Percentiles rank a stretch among this genome's conserved stretches.
Conservation (phyloP, 2,113 vertebrate genomes). For the Steatornis caripensis region DNA sequence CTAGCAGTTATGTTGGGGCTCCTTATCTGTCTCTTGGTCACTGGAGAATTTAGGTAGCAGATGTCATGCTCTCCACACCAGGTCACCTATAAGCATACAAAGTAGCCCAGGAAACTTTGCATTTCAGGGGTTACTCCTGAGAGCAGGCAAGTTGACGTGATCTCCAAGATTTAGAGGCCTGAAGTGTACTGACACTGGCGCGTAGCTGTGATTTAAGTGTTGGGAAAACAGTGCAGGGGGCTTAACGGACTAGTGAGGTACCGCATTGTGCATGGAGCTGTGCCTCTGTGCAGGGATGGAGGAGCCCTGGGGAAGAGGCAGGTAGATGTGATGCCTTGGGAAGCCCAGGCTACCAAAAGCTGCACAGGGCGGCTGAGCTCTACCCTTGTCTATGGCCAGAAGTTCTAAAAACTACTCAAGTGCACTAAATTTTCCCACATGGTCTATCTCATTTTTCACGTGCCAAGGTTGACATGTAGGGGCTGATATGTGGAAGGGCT, state of each 20-base stretch:
- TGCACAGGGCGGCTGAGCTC: background rate
- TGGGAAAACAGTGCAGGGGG: background rate
- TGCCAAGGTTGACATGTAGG: background rate
- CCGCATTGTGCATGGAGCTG: background rate
- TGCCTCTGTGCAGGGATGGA: background rate
- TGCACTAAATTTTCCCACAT: background rate
- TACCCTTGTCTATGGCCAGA: background rate
- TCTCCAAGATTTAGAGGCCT: background rate
- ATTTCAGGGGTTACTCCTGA: background rate
- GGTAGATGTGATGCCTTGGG: fast-evolving
- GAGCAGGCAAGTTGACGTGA: background rate
- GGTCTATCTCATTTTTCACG: background rate
- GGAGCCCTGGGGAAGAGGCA: background rate
- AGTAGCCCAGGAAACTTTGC: background rate
- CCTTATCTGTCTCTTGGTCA: background rate
- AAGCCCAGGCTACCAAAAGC: background rate
- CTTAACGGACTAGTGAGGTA: background rate
- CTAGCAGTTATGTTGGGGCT: background rate
- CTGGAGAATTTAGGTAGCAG: background rate
- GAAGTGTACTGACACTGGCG: background rate
- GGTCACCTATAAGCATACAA: background rate
- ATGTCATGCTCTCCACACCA: background rate
- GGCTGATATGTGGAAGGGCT: background rate
- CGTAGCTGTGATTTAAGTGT: background rate
- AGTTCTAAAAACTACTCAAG: background rate